These are phyloP conservation scores for Turdus rufiventris DNA, from an alignment of 2,113 vertebrate species.

Conservation along the genomic window DNA sequence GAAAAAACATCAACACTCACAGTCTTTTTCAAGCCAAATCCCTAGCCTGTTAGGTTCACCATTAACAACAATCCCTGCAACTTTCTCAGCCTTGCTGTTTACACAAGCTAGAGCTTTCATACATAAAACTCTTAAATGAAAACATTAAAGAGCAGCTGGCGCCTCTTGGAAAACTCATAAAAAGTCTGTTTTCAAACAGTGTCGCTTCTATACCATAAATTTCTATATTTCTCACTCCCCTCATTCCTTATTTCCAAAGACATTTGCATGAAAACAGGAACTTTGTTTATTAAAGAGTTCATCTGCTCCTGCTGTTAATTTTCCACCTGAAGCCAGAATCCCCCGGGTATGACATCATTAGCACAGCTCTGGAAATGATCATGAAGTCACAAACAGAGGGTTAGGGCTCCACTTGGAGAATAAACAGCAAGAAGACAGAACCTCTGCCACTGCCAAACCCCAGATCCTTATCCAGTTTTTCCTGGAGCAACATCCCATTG, in stretches of 20 bases:
- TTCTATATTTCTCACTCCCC: constrained; percentile 21
- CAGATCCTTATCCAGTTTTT: constrained; percentile 45
- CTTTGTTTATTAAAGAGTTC: constrained; percentile 51
- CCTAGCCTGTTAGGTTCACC: neutral
- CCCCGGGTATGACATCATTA: neutral
- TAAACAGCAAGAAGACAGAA: constrained; percentile 29
- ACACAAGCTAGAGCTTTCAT: constrained; percentile 54
- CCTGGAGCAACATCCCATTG: constrained; percentile 4
- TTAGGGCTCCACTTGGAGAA: neutral
- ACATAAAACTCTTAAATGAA: constrained; percentile 65
- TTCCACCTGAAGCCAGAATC: constrained; percentile 35
- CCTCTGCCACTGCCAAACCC: constrained; percentile 4
- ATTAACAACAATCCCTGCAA: constrained; percentile 20
- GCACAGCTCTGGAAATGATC: constrained; percentile 42
- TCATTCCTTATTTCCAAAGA: constrained; percentile 16
- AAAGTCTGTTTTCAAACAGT: constrained; percentile 67
- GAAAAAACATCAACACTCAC: neutral
- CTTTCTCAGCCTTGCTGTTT: constrained; percentile 59
- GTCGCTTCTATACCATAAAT: constrained; percentile 50
- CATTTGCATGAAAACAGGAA: constrained; percentile 63
- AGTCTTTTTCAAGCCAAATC: neutral
- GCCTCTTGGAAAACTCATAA: constrained; percentile 67
- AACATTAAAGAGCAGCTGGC: constrained; percentile 70
- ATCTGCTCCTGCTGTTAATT: constrained; percentile 50
- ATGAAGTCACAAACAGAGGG: constrained; percentile 22